These are phyloP conservation scores for Gnatocerus cornutus DNA, from an alignment of 2,888 invertebrate species.

Conservation along the genomic window DNA sequence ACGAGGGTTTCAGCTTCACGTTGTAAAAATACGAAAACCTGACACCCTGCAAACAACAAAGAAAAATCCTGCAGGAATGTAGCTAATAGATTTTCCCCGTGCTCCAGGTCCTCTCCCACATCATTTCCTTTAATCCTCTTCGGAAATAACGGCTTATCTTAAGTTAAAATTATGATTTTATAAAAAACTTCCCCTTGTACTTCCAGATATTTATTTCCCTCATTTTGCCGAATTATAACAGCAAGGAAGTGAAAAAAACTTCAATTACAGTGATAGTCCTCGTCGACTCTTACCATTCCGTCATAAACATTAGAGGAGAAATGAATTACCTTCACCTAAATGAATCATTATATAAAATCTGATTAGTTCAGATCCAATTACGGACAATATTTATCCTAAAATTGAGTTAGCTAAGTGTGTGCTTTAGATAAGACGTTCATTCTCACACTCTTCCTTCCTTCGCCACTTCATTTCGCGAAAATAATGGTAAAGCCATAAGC, in stretches of 20 bases:
- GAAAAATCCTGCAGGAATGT: too few relatives aligned
- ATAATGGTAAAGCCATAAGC: conserved; percentile 2
- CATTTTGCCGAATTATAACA: conserved; percentile 13
- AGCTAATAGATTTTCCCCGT: too few relatives aligned
- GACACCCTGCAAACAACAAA: too few relatives aligned
- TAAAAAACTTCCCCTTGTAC: conserved; percentile 2
- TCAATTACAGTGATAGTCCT: conserved; percentile 38
- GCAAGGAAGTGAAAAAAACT: conserved; percentile 16
- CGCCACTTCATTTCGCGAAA: conserved; percentile 29
- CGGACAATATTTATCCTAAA: conserved; percentile 45
- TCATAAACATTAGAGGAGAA: conserved; percentile 37
- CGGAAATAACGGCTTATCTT: conserved; percentile 30
- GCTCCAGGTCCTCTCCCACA: not conserved
- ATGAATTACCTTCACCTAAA: conserved; percentile 39
- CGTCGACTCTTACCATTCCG: too few relatives aligned
- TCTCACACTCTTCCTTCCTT: conserved; percentile 31
- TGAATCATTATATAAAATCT: conserved; percentile 48
- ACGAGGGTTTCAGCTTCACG: too few relatives aligned
- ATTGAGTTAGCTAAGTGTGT: conserved; percentile 49
- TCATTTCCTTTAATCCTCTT: conserved; percentile 18
- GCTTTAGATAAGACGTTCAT: conserved; percentile 41
- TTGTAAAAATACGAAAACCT: too few relatives aligned
- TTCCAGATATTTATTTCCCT: conserved; percentile 24
- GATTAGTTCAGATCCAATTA: conserved; percentile 49
- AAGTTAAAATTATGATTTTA: conserved; percentile 31